Percentiles rank a stretch among this genome's conserved stretches.
Conservation (phyloP, 2,113 vertebrate species). For the Onychostoma macrolepis region DNA sequence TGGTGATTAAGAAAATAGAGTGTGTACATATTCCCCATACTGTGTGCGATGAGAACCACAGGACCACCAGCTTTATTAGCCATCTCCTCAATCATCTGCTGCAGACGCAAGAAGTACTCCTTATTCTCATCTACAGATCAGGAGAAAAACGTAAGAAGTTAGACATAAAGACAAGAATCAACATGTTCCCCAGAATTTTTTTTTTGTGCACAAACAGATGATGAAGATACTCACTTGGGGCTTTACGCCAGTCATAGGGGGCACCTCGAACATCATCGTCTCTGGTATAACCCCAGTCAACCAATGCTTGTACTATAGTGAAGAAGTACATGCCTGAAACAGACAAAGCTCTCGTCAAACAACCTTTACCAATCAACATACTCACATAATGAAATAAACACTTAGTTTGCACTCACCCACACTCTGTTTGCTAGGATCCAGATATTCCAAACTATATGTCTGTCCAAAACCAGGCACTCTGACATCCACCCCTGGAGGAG, state of each 20-base stretch:
- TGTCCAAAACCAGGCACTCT: slow-evolving; percentile 91
- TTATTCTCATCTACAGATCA: slow-evolving; percentile 86
- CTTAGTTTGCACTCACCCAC: slow-evolving; percentile 81
- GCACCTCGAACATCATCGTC: slow-evolving; percentile 89
- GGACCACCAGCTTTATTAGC: slow-evolving; percentile 83
- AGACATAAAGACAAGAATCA: neutral
- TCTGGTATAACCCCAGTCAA: slow-evolving; percentile 89
- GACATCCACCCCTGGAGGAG: slow-evolving; percentile 89
- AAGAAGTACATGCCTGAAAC: slow-evolving; percentile 92
- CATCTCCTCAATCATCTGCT: slow-evolving; percentile 92
- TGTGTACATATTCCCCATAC: slow-evolving; percentile 98
- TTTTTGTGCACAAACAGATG: neutral
- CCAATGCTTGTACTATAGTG: slow-evolving; percentile 87
- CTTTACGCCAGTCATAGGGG: slow-evolving; percentile 97
- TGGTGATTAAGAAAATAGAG: slow-evolving; percentile 96
- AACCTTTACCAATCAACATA: neutral
- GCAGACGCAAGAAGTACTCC: slow-evolving; percentile 87
- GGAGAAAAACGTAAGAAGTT: neutral
- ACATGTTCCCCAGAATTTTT: neutral
- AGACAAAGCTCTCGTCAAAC: slow-evolving; percentile 10
- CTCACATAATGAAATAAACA: neutral
- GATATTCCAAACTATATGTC: slow-evolving; percentile 89
- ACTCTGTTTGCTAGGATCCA: slow-evolving; percentile 90
- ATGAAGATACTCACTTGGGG: slow-evolving; percentile 84
- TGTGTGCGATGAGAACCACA: slow-evolving; percentile 93